Evolutionary conservation across 1,140 invertebrate species (phyloP), one percentile per base, ranked within the genome.

Genomic region (Archegozetes longisetosus): DNA sequence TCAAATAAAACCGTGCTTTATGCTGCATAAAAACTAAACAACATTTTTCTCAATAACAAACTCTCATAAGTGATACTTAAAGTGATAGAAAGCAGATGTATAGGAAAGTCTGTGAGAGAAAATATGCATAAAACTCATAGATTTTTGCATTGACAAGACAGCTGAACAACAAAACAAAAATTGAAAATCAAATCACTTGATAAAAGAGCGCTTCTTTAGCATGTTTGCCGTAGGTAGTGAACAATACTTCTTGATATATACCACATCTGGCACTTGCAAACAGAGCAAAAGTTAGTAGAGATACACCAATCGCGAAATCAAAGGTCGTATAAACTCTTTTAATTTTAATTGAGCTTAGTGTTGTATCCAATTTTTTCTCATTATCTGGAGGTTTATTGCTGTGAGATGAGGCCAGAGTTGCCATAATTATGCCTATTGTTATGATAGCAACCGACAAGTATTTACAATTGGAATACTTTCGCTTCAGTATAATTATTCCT

Each of bases 241-340:
- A 91, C 3, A 98, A 73, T 9, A 80, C 79, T 75, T 99, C 93
- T 76, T 98, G 95, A 71, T 86, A 95, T 61, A 98, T 89, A 2
- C 94, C 95, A 86, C 98, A 90, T 60, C 86, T 76, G 4, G 95
- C 91, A 0, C 94, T 96, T 58, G 95, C 76, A 62, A 98, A 84
- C 29, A 99, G 73, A 0, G 91, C 89, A 62, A 87, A 77, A 0
- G 87, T 88, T 12, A 98, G 74, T 64, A 97, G 79, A 0, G 74
- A 70, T 62, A 98, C 89, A 20, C 94, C 82, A 76, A 71, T 66
- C 65, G 72, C 49, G 64, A 20, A 32, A 53, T 40, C 32, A 40
- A 9, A 40, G 17, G 32, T 17, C 17, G 32, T 17, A 9, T 6
- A 9, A 17, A 9, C 53, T 23, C 32, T 53, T 14, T 20, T 17